A percentile compares a stretch with the other conserved stretches of the same genome.
Evolutionary conservation across 2,113 vertebrate species (phyloP).

Genomic region (Scytalopus superciliaris): DNA sequence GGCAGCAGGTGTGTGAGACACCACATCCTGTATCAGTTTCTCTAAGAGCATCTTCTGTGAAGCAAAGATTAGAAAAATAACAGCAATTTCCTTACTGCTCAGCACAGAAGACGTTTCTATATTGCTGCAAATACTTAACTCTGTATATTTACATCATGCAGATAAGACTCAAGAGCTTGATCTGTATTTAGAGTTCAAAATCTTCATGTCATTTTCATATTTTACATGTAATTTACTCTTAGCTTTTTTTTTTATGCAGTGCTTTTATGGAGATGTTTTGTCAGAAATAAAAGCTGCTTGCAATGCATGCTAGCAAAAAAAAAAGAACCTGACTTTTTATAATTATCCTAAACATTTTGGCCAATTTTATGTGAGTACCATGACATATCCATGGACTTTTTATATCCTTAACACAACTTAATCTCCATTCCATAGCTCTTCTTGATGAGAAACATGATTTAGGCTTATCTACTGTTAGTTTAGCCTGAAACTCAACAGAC

Average conservation of each 20-base stretch:
- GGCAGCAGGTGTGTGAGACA: background rate
- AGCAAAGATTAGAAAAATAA: background rate
- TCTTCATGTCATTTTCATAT: background rate
- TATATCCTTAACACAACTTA: background rate
- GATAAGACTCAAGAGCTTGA: background rate
- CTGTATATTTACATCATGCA: background rate
- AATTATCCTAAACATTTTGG: background rate
- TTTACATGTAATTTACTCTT: background rate
- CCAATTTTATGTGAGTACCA: background rate
- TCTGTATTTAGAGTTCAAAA: background rate
- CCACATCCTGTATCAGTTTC: background rate
- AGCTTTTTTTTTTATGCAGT: background rate
- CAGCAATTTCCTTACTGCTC: background rate
- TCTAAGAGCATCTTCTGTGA: background rate
- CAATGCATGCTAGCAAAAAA: background rate
- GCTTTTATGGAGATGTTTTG: background rate
- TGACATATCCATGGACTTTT: background rate
- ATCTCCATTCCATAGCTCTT: background rate
- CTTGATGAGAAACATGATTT: background rate
- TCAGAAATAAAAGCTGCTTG: background rate
- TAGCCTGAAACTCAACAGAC: background rate
- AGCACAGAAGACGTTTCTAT: background rate
- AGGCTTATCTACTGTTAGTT: background rate
- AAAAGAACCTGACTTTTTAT: background rate
- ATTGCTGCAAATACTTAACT: background rate